These are phyloP conservation scores for Drosophila nasuta DNA, from an alignment of 1,140 invertebrate species.

Conservation along the genomic window DNA sequence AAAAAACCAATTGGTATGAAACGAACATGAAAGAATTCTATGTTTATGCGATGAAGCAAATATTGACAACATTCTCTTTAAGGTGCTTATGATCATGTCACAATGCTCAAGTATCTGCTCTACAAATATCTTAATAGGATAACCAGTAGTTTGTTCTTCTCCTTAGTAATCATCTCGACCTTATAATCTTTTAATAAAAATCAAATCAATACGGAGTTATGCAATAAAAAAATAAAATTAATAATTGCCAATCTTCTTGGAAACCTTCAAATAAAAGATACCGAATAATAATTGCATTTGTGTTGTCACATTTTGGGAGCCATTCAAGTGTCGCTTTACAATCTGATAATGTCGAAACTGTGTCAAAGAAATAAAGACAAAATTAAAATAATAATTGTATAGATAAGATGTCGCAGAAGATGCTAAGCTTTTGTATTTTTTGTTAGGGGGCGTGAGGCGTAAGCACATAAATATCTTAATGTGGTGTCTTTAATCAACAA, in stretches of 20 bases:
- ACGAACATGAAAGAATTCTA: neutral
- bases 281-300: neutral
- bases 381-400: constrained; percentile 30
- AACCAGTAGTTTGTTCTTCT: no score
- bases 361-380: constrained; percentile 39
- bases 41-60: constrained; percentile 11
- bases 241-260: no score
- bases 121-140: no score
- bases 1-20: constrained; percentile 10
- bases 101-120: no score
- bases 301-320: neutral
- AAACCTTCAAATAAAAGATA: neutral
- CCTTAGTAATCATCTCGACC: no score
- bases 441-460: neutral
- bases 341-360: constrained; percentile 60
- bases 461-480: constrained; percentile 1
- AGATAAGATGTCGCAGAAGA: constrained; percentile 26
- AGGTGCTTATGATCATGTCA: no score
- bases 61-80: neutral
- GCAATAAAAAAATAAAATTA: no score
- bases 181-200: no score
- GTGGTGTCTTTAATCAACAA: constrained; percentile 26
- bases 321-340: constrained; percentile 19
- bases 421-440: constrained; percentile 1
- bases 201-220: no score